Base-by-base conservation (phyloP, 2,888 invertebrate species). In the Cotesia congregata region DNA sequence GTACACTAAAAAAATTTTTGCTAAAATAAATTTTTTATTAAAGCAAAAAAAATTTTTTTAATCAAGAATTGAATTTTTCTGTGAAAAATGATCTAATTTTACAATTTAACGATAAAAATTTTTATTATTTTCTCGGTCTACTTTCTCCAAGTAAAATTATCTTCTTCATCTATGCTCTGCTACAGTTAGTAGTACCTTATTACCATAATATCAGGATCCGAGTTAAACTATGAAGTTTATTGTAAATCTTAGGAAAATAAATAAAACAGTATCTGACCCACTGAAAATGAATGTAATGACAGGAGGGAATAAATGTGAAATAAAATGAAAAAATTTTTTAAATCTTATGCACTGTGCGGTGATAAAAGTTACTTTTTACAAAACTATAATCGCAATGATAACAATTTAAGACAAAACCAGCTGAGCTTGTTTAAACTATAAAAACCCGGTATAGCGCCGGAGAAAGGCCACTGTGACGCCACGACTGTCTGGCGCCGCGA, bases 401-500 rank as follows among this genome's bases (percentile, higher is more conserved):
- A 30, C 30, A 20, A 67, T 67, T 62, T n/a, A 15, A 62, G 61
- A 62, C 61, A 62, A 62, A 62, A 62, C n/a, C 61, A 62, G 61
- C n/a, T 62, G n/a, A 62, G 41, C 30, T 50, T 69, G 59, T 69
- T 69, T 59, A 17, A 6, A 69, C 69, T 41, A 12, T 67, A 41
- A 7, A 41, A 9, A 3, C 3, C 30, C 41, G 41, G 41, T 41
- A 9, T 41, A 41, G 41, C 9, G 67, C 50, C 9, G 60, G 69
- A 17, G 69, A 69, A 69, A 69, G 69, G 50, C 69, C 6, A 40
- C 15, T 15, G 17, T 20, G 69, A 69, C 69, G 69, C 69, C 72
- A 71, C 75, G 75, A 71, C 75, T 67, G 75, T 76, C 71, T 76
- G 75, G 75, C 75, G 75, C 75, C 75, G 60, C 70, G 59, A 50